Conservation (phyloP, 2,888 invertebrate species). For the Pachliopta kotzebuea region DNA sequence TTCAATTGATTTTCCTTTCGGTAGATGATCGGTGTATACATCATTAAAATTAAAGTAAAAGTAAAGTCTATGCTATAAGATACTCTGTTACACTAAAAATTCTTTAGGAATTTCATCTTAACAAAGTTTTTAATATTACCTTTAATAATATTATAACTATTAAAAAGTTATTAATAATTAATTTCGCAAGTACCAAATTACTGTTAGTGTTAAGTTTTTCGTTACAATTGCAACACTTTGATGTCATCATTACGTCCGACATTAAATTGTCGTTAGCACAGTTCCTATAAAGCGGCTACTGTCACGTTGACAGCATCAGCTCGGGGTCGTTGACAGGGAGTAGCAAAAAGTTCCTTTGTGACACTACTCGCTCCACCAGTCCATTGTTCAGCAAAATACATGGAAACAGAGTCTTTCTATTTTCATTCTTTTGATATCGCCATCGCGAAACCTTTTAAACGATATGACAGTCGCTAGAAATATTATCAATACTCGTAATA, state of each 20-base stretch:
- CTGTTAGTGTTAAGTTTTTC: background rate
- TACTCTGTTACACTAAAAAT: no score
- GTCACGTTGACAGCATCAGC: slow-evolving; percentile 14
- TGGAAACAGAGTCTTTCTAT: slow-evolving; percentile 24
- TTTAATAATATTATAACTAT: no score
- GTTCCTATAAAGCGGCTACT: slow-evolving; percentile 13
- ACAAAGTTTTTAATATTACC: no score
- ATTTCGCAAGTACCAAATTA: background rate
- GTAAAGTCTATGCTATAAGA: no score
- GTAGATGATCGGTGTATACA: no score
- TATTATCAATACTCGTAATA: background rate
- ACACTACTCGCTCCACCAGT: slow-evolving; percentile 6
- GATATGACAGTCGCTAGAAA: slow-evolving; percentile 4
- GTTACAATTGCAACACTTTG: background rate
- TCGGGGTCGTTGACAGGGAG: slow-evolving; percentile 22
- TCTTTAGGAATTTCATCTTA: no score
- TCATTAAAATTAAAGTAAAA: no score
- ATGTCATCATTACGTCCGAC: slow-evolving; percentile 7
- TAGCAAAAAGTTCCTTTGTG: slow-evolving; percentile 25
- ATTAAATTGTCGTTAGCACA: slow-evolving; percentile 19
- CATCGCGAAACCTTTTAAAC: slow-evolving; percentile 9
- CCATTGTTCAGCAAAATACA: slow-evolving; percentile 22
- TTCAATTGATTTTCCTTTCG: no score
- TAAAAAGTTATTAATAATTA: background rate
- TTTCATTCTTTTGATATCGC: slow-evolving; percentile 24